A percentile compares a stretch with the other conserved stretches of the same genome.
phyloP scores from a whole-genome alignment of 2,113 vertebrate genomes.

The Nicator chloris region DNA sequence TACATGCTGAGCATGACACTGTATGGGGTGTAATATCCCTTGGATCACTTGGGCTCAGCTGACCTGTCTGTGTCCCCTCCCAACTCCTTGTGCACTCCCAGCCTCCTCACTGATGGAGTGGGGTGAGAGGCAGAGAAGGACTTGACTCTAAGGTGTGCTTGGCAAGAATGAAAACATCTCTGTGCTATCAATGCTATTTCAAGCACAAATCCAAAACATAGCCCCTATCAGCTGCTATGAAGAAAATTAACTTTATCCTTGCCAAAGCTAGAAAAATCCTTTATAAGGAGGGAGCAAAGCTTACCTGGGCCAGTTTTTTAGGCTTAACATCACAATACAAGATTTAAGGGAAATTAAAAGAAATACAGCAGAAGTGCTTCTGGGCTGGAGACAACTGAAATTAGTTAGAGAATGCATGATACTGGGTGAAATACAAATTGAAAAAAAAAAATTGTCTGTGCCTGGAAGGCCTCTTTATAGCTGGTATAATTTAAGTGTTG shows the following conservation, averaged over 20 bases:
- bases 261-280: neutral
- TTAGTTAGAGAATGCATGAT: neutral
- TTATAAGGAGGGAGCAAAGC: neutral
- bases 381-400: neutral
- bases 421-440: neutral
- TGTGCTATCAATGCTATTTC: neutral
- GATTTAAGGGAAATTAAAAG: neutral
- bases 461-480: neutral
- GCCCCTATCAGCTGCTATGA: neutral
- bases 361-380: neutral
- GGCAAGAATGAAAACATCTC: neutral
- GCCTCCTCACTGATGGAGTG: neutral
- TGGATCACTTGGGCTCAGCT: neutral
- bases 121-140: neutral
- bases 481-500: neutral
- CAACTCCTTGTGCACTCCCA: neutral
- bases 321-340: neutral
- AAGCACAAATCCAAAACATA: neutral
- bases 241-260: neutral
- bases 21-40: neutral
- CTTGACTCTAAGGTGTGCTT: neutral
- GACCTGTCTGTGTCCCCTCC: neutral
- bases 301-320: neutral
- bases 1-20: neutral
- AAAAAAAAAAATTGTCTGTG: neutral